phyloP scores from a whole-genome alignment of 2,888 invertebrate species.

The Ichneumon xanthorius region DNA sequence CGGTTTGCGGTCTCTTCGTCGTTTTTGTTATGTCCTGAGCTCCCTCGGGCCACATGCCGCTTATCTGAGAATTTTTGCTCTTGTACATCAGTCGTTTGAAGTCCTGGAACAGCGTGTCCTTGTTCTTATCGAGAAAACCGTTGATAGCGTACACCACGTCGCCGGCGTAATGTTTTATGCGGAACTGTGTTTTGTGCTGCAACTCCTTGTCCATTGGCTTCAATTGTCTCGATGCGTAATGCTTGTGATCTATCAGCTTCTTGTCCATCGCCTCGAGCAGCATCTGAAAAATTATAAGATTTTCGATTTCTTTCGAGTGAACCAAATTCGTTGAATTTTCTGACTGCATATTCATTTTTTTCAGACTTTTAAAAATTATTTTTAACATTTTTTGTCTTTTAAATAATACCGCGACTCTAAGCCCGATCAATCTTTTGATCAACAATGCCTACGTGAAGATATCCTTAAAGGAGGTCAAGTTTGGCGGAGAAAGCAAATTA shows the following conservation, averaged over 20 bases:
- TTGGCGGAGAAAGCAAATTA: too few relatives aligned
- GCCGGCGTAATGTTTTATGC: slow-evolving; percentile 97
- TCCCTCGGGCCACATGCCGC: slow-evolving; percentile 98
- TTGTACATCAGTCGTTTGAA: slow-evolving; percentile 96
- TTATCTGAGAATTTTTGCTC: slow-evolving; percentile 91
- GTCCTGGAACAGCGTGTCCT: slow-evolving; percentile 98
- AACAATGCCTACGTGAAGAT: too few relatives aligned
- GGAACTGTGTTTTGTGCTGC: slow-evolving; percentile 92
- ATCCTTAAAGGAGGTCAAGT: too few relatives aligned
- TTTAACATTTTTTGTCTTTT: too few relatives aligned
- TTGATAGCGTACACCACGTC: slow-evolving; percentile 96
- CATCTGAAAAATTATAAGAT: slow-evolving; percentile 85
- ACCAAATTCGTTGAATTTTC: too few relatives aligned
- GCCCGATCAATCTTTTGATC: too few relatives aligned
- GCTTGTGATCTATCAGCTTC: slow-evolving; percentile 93
- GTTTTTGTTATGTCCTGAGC: slow-evolving; percentile 95
- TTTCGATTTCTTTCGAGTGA: not conserved
- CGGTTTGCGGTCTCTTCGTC: slow-evolving; percentile 97
- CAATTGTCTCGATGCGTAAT: slow-evolving; percentile 95
- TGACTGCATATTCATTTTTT: too few relatives aligned
- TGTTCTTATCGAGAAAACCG: slow-evolving; percentile 99
- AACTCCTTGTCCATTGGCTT: slow-evolving; percentile 93
- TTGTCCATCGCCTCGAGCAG: slow-evolving; percentile 97
- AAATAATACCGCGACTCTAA: too few relatives aligned
- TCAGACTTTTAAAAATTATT: too few relatives aligned